Evolutionary conservation across 2,888 invertebrate species (phyloP), one percentile per base, ranked within the genome.

Genomic region (Cephonodes hylas): DNA sequence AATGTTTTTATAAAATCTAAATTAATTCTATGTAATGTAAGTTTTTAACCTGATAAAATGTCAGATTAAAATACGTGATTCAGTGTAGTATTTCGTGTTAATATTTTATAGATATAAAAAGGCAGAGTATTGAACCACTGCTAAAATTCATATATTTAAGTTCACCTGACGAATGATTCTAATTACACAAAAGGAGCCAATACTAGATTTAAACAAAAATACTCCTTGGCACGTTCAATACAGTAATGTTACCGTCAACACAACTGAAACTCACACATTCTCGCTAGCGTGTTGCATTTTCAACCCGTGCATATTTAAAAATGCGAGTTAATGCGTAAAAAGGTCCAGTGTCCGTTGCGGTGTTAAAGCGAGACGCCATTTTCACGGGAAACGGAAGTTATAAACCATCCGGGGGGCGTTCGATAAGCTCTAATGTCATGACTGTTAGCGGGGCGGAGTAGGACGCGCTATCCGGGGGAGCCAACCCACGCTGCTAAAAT

Each of bases 361-460:
- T 42, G 58, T 22, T 42, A 42, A 58, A 23, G 22, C 22, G 58
- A 58, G 57, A 22, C 31, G 27, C 53, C 62, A 42, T 62, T 62
- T 48, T 62, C 22, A 27, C 42, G 27, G 62, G 62, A 62, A 62
- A 59, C 77, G 78, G 79, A 79, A 76, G 74, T 66, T 71, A 77
- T 79, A 78, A 79, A 78, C 70, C 79, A 76, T 69, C 66, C 74
- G 73, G 68, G 67, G 62, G 61, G 65, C 64, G 68, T 72, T 76
- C 76, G 78, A 78, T 78, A 78, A 78, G 77, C 79, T 64, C 74
- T 75, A 78, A 76, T 78, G 74, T 72, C 73, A 71, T 66, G 67
- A 66, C 66, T 65, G 66, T 58, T 65, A 64, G 60, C 25, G 48
- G 53, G 53, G 4, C 53, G 53, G 18, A 53, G 27, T 53, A 31